phyloP scores from a whole-genome alignment of 1,140 invertebrate species.

The Danaus plexippus region DNA sequence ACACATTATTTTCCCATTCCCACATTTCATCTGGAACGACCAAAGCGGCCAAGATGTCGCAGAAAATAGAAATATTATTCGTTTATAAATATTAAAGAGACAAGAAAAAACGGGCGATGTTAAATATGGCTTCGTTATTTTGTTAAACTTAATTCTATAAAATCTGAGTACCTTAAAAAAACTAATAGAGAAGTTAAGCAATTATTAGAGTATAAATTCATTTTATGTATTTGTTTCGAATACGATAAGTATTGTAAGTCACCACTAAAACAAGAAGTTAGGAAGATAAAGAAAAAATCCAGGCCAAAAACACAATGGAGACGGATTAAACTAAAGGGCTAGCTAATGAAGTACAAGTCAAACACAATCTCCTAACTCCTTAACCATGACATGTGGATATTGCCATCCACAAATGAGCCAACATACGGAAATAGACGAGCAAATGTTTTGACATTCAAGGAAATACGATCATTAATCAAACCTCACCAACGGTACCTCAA shows the following conservation, averaged over 20 bases:
- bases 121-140: too few species aligned
- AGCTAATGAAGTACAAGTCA: too few species aligned
- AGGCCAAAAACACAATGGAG: too few species aligned
- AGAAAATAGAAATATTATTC: conserved; percentile 23
- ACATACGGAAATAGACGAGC: conserved; percentile 21
- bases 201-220: background rate
- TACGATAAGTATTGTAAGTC: too few species aligned
- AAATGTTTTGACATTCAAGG: conserved; percentile 18
- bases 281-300: too few species aligned
- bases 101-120: too few species aligned
- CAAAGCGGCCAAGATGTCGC: conserved; percentile 15
- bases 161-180: too few species aligned
- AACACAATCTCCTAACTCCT: too few species aligned
- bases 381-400: background rate
- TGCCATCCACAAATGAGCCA: conserved; percentile 17
- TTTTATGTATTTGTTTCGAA: conserved; percentile 8
- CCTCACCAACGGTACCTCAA: conserved; percentile 9
- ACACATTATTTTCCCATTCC: conserved; percentile 22
- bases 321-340: too few species aligned
- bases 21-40: conserved; percentile 20
- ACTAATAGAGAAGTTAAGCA: background rate
- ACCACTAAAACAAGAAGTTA: too few species aligned
- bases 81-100: conserved; percentile 11
- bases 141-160: too few species aligned
- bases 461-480: conserved; percentile 20